Evolutionary conservation across 2,797 vertebrate species (phyloP).

Genomic region (Falco berigora): DNA sequence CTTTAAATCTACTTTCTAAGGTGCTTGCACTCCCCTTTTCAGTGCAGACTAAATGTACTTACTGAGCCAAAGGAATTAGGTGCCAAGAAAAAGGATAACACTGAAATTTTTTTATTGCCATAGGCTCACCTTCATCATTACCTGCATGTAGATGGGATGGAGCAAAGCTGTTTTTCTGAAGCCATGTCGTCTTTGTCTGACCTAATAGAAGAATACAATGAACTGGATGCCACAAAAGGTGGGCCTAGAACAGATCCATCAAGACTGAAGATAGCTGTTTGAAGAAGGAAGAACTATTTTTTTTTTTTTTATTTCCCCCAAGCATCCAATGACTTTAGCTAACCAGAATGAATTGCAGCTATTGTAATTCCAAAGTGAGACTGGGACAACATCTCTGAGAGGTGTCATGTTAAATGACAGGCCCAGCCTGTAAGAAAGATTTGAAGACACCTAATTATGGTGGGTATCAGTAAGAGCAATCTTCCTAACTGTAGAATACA

Average conservation of each 20-base stretch:
- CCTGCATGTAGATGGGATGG: constrained; percentile 88
- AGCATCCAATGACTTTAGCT: background rate
- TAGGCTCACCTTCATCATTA: constrained; percentile 98
- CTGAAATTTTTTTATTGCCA: background rate
- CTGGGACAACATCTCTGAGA: background rate
- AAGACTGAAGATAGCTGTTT: constrained; percentile 80
- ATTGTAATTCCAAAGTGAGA: background rate
- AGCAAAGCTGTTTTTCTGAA: constrained; percentile 84
- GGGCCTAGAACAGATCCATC: constrained; percentile 67
- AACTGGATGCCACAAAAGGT: constrained; percentile 79
- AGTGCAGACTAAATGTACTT: background rate
- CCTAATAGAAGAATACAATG: constrained; percentile 87
- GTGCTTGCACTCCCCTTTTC: background rate
- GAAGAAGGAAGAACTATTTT: background rate
- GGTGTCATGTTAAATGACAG: background rate
- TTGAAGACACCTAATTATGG: background rate
- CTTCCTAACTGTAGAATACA: background rate
- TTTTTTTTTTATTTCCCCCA: background rate
- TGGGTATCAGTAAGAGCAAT: background rate
- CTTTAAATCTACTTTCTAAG: background rate
- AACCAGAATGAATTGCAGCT: background rate
- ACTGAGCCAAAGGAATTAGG: background rate
- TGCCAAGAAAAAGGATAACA: background rate
- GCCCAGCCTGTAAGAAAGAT: background rate
- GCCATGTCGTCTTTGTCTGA: constrained; percentile 80